A percentile compares a stretch with the other conserved stretches of the same genome.
Evolutionary conservation across 2,113 vertebrate species (phyloP).

Genomic region (Heterochromis multidens): DNA sequence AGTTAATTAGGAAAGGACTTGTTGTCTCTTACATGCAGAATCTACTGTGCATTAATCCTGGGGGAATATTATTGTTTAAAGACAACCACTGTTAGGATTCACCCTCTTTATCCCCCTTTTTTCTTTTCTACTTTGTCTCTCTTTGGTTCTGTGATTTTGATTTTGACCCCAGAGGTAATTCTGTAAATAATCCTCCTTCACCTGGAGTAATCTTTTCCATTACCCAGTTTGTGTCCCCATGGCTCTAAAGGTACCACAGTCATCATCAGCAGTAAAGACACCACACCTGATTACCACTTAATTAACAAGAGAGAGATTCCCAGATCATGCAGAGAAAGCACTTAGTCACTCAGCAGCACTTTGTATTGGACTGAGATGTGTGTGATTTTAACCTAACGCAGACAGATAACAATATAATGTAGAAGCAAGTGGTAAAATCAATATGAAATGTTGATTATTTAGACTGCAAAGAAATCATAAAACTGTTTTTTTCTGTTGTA

Average conservation of each 20-base stretch:
- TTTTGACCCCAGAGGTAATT: conserved; percentile 3
- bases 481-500: fast-evolving
- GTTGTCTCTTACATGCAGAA: not conserved
- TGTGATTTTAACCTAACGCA: not conserved
- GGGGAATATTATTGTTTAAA: not conserved
- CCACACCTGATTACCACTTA: conserved; percentile 43
- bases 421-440: not conserved
- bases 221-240: conserved; percentile 25
- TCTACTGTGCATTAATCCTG: not conserved
- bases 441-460: not conserved
- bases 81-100: not conserved
- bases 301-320: conserved; percentile 43
- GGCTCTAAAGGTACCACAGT: conserved; percentile 19
- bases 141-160: not conserved
- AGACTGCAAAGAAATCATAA: not conserved
- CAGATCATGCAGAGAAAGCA: not conserved
- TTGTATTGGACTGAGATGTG: not conserved
- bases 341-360: not conserved
- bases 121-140: not conserved
- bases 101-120: not conserved
- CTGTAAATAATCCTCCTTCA: conserved; percentile 28
- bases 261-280: conserved; percentile 29
- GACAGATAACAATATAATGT: not conserved
- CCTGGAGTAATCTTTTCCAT: conserved; percentile 46
- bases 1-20: conserved; percentile 12